These are phyloP conservation scores for Hypotaenidia philippensis DNA, from an alignment of 2,797 vertebrate genomes.

Conservation along the genomic window DNA sequence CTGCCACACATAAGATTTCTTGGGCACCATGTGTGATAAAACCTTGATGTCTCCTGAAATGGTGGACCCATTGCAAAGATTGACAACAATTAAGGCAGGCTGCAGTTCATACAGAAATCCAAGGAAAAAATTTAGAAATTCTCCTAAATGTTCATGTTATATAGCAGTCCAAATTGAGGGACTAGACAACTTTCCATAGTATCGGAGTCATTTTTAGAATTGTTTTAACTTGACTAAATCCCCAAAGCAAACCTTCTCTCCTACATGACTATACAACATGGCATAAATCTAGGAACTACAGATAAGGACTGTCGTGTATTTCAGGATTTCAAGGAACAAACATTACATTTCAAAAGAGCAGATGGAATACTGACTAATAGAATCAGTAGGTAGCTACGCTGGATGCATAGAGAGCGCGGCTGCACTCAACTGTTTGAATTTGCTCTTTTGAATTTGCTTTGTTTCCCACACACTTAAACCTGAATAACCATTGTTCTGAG, in stretches of 20 bases:
- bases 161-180: not conserved
- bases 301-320: not conserved
- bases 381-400: constrained; percentile 20
- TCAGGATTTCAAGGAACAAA: constrained; percentile 14
- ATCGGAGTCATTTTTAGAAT: not conserved
- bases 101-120: not conserved
- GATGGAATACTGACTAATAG: constrained; percentile 23
- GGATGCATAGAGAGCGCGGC: not conserved
- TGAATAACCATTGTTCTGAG: constrained; percentile 41
- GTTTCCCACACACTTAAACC: constrained; percentile 38
- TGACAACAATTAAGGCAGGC: not conserved
- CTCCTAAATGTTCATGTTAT: not conserved
- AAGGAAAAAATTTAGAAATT: not conserved
- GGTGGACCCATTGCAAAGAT: not conserved
- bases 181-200: not conserved
- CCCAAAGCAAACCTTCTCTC: not conserved
- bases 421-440: constrained; percentile 3
- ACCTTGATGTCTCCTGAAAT: not conserved
- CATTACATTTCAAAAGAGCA: constrained; percentile 42
- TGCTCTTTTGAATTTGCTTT: constrained; percentile 49
- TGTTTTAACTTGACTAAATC: not conserved
- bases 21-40: not conserved
- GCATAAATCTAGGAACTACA: not conserved
- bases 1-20: not conserved
- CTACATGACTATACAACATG: not conserved